These are phyloP conservation scores for Drosophila mayaguana DNA, from an alignment of 2,888 invertebrate genomes.

Conservation along the genomic window DNA sequence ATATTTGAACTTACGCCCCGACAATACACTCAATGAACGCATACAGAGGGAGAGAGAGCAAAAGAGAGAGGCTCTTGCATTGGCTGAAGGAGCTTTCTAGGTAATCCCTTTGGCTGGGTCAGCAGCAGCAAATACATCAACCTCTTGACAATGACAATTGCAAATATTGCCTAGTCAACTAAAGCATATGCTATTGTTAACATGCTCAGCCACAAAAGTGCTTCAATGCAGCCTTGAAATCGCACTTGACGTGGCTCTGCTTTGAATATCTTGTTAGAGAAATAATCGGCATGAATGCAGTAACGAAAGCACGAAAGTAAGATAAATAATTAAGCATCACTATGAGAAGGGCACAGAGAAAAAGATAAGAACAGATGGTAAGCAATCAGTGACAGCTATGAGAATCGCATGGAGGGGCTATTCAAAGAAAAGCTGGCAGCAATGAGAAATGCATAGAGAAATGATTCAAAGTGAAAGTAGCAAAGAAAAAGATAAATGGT, in stretches of 20 bases:
- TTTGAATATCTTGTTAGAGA: not conserved
- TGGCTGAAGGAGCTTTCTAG: constrained; percentile 8
- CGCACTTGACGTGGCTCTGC: not conserved
- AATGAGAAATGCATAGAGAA: not conserved
- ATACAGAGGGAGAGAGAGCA: not conserved
- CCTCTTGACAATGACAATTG: constrained; percentile 25
- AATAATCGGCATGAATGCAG: not conserved
- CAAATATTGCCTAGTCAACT: constrained; percentile 24
- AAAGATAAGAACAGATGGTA: not conserved
- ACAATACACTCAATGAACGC: constrained; percentile 24
- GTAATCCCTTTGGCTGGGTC: constrained; percentile 1
- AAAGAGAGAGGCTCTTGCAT: not conserved
- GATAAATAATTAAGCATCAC: not conserved
- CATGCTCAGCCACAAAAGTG: constrained; percentile 8
- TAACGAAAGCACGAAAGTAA: not conserved
- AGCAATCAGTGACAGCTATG: not conserved
- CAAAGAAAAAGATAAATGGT: too few species aligned
- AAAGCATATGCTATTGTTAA: constrained; percentile 18
- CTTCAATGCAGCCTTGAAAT: not conserved
- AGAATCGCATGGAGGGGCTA: not conserved
- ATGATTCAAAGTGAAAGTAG: not conserved
- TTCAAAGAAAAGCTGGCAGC: not conserved
- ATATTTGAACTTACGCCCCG: constrained; percentile 36
- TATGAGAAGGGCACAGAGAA: too few species aligned
- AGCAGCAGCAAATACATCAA: constrained; percentile 6